Percentiles rank a stretch among this genome's conserved stretches.
Evolutionary conservation across 2,888 invertebrate genomes (phyloP).

Genomic region (Dynastes hyllus): DNA sequence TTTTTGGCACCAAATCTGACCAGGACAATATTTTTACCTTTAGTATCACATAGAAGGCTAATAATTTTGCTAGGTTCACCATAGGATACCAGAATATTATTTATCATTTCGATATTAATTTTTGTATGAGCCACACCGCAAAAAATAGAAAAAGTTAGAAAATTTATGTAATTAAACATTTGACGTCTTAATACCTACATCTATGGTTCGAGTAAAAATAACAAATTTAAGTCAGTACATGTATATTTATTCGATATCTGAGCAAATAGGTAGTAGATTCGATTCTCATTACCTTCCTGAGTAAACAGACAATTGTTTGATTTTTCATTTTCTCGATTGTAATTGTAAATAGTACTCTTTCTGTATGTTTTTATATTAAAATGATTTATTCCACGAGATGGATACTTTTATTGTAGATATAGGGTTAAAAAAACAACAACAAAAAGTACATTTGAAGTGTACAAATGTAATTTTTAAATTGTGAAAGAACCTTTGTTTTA

Average conservation of each 20-base stretch:
- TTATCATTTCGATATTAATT: constrained; percentile 29
- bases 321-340: background rate
- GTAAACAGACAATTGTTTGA: background rate
- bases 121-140: background rate
- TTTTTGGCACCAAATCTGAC: background rate
- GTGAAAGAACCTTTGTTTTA: too few relatives aligned
- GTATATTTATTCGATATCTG: background rate
- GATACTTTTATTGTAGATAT: too few relatives aligned
- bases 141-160: background rate
- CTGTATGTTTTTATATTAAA: background rate
- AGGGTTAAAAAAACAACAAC: too few relatives aligned
- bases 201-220: background rate
- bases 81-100: constrained; percentile 47
- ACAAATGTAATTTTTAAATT: too few relatives aligned
- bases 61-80: constrained; percentile 53
- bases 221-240: background rate
- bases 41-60: constrained; percentile 58
- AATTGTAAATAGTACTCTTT: background rate
- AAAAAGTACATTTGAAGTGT: too few relatives aligned
- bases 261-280: constrained; percentile 32
- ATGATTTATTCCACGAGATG: background rate
- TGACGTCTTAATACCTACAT: background rate
- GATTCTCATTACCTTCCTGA: background rate
- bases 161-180: background rate
- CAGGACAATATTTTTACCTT: constrained; percentile 52